A percentile compares a stretch with the other conserved stretches of the same genome.
These are phyloP conservation scores for Bombyx mandarina DNA, from an alignment of 1,140 invertebrate genomes.

Conservation along the genomic window DNA sequence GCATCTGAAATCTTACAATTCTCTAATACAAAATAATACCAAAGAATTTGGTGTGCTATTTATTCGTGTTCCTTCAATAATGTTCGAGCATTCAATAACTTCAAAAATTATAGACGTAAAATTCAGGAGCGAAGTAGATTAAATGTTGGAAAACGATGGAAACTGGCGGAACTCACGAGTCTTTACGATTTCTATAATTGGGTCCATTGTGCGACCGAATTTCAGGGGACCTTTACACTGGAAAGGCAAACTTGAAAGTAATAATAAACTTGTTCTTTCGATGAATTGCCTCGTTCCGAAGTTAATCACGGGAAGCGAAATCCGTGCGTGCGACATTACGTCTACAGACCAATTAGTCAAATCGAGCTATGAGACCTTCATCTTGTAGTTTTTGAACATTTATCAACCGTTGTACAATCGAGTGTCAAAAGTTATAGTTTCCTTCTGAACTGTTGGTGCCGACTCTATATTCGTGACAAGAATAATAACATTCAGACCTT, in stretches of 20 bases:
- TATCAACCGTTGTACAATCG: too few species aligned
- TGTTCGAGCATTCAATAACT: constrained; percentile 14
- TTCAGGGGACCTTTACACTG: constrained; percentile 32
- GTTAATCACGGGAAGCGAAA: constrained; percentile 40
- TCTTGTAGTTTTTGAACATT: too few species aligned
- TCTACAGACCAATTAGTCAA: too few species aligned
- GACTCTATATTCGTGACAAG: too few species aligned
- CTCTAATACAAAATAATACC: too few species aligned
- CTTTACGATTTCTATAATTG: constrained; percentile 52
- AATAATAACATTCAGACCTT: too few species aligned
- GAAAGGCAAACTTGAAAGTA: constrained; percentile 44
- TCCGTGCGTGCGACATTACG: too few species aligned
- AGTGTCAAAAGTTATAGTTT: too few species aligned
- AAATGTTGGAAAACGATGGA: constrained; percentile 27
- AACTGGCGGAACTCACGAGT: constrained; percentile 32
- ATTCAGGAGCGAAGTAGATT: constrained; percentile 17
- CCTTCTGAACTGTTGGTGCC: too few species aligned
- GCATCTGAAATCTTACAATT: too few species aligned
- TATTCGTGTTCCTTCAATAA: constrained; percentile 11
- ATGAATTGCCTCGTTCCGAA: constrained; percentile 54
- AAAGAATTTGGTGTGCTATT: constrained; percentile 6
- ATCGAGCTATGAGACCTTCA: too few species aligned
- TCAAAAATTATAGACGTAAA: constrained; percentile 16
- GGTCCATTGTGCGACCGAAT: constrained; percentile 36
- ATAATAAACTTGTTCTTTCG: constrained; percentile 51